A percentile compares a stretch with the other conserved stretches of the same genome.
These are phyloP conservation scores for Lysiphlebus fabarum DNA, from an alignment of 1,140 invertebrate genomes.

Conservation along the genomic window DNA sequence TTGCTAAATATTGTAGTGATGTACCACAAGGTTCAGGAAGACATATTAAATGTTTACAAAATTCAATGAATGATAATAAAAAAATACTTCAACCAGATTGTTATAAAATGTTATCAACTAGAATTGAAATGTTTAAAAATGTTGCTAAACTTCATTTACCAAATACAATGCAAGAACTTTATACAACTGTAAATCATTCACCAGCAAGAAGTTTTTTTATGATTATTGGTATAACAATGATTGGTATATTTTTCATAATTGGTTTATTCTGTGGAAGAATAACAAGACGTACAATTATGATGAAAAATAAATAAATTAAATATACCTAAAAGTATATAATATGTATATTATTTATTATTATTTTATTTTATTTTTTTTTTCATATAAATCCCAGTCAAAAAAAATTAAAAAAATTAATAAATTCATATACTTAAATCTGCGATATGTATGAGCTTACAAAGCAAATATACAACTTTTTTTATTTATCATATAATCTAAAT, in stretches of 20 bases:
- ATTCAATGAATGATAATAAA: conserved; percentile 64
- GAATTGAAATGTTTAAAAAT: conserved; percentile 87
- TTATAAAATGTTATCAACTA: conserved; percentile 70
- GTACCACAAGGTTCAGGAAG: conserved; percentile 81
- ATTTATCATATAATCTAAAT: no score
- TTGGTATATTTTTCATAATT: conserved; percentile 76
- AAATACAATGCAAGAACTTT: conserved; percentile 70
- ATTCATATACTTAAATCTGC: no score
- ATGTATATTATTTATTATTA: no score
- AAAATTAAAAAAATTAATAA: no score
- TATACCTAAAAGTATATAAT: no score
- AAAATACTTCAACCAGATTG: conserved; percentile 73
- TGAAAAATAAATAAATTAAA: conserved; percentile 74
- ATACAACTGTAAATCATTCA: conserved; percentile 64
- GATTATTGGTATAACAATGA: conserved; percentile 64
- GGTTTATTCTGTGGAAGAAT: conserved; percentile 80
- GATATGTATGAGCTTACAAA: no score
- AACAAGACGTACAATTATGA: conserved; percentile 66
- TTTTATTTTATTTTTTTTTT: no score
- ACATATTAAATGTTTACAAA: conserved; percentile 78
- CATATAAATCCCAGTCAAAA: no score
- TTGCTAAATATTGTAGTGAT: conserved; percentile 80
- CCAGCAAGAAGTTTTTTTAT: conserved; percentile 77
- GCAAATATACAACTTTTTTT: no score
- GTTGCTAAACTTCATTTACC: conserved; percentile 66